Evolutionary conservation across 2,797 vertebrate species (phyloP).

Genomic region (Sebastes ruberrimus): DNA sequence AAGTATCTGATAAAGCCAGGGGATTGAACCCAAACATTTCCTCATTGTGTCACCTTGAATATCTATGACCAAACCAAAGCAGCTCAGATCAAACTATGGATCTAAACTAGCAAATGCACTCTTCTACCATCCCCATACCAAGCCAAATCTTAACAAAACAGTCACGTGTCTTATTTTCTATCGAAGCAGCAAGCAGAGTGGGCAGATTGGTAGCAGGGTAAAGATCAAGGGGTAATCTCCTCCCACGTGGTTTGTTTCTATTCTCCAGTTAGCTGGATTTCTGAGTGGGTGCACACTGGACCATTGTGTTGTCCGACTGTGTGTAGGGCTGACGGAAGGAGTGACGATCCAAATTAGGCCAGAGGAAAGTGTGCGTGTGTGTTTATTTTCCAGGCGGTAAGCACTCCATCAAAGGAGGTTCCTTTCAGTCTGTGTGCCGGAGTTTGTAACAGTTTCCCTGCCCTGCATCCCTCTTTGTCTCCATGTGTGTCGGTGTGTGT

Average conservation of each 20-base stretch:
- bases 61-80: background rate
- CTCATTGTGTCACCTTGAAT: background rate
- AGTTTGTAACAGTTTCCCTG: constrained; percentile 16
- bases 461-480: background rate
- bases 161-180: background rate
- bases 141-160: background rate
- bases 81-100: background rate
- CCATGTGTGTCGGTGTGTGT: constrained; percentile 20
- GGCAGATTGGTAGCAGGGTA: constrained; percentile 18
- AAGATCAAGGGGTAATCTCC: constrained; percentile 9
- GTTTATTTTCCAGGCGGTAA: constrained; percentile 29
- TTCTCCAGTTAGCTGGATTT: constrained; percentile 30
- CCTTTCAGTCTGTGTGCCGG: background rate
- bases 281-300: constrained; percentile 63
- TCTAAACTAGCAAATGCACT: background rate
- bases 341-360: constrained; percentile 63
- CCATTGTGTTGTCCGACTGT: constrained; percentile 56
- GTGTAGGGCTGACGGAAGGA: constrained; percentile 55
- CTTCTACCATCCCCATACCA: background rate
- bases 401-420: background rate
- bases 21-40: background rate
- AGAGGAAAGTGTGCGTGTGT: background rate
- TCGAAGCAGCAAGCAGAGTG: background rate
- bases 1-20: background rate
- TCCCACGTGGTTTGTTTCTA: constrained; percentile 6